Base-by-base conservation (phyloP, 2,113 vertebrate genomes). In the Lagopus leucura region DNA sequence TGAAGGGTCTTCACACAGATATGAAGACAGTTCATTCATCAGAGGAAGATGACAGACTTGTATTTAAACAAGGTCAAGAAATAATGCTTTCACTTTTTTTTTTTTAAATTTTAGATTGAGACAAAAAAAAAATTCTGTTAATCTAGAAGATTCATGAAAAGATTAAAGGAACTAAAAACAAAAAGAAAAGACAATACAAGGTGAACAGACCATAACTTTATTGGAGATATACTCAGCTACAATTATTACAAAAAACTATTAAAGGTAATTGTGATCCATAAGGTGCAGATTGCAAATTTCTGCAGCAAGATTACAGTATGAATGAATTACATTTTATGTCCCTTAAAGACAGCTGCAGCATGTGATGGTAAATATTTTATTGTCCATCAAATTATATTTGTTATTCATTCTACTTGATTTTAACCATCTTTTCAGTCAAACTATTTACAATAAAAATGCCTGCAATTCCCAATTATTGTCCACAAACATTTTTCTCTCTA, bases 171-270 rank as follows among this genome's bases (percentile, higher is more conserved):
- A 72, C 15, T 82, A 13, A 7, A 58, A 86, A 83, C 48, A 52
- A 90, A 61, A 64, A 76, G 71, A 77, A 66, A 27, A 27, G 13
- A 96, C 88, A 90, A 94, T 95, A 78, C 90, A 70, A 88, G 93
- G 88, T 97, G 96, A 98, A 98, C 98, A 99, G 98, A 99, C 97
- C 98, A 98, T 98, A 98, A 98, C 98, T 99, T 99, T 99, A 99
- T 99, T 99, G 98, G 97, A 98, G 98, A 99, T 98, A 98, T 98
- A 99, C 97, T 98, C 96, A 97, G 98, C 98, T 99, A 99, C 98
- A 99, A 98, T 98, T 98, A 98, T 98, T 98, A 98, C 95, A 97
- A 98, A 97, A 95, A 96, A 97, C 92, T 95, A 97, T 97, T 97
- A 97, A 98, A 98, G 98, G 98, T 98, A 97, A 98, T 97, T 97